phyloP scores from a whole-genome alignment of 2,888 invertebrate species.

The Zootermopsis nevadensis region DNA sequence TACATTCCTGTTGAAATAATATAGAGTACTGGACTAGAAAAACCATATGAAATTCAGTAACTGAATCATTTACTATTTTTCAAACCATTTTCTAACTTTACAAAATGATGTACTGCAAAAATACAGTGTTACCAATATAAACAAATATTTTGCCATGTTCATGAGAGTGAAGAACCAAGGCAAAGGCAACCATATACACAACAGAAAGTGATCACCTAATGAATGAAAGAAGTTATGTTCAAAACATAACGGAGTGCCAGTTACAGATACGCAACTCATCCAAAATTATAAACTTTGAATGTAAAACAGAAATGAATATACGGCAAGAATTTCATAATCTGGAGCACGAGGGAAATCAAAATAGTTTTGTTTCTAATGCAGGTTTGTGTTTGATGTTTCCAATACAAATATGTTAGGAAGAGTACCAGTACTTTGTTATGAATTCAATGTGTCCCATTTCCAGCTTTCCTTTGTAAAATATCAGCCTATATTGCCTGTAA shows the following conservation, averaged over 20 bases:
- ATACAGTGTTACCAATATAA: conserved; percentile 21
- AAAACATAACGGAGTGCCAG: neutral
- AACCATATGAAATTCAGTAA: conserved; percentile 18
- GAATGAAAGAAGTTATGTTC: neutral
- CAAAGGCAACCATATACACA: neutral
- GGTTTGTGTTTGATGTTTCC: too few species aligned
- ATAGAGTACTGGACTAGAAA: conserved; percentile 38
- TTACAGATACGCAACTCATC: neutral
- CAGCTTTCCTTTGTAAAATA: conserved; percentile 10
- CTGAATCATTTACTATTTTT: conserved; percentile 21
- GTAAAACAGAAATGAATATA: neutral
- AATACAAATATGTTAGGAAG: neutral
- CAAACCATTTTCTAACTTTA: conserved; percentile 9
- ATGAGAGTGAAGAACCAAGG: neutral
- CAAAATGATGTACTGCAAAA: neutral
- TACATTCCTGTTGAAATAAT: conserved; percentile 12
- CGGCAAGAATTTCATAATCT: too few species aligned
- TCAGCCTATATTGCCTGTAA: conserved; percentile 26
- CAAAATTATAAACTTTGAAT: neutral
- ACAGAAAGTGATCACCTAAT: neutral
- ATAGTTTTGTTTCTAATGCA: too few species aligned
- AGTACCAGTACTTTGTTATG: neutral
- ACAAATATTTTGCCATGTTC: conserved; percentile 15
- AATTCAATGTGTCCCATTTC: neutral
- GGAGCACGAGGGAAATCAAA: too few species aligned